Base-by-base conservation (phyloP, 2,888 invertebrate genomes). In the Chorisops tibialis region DNA sequence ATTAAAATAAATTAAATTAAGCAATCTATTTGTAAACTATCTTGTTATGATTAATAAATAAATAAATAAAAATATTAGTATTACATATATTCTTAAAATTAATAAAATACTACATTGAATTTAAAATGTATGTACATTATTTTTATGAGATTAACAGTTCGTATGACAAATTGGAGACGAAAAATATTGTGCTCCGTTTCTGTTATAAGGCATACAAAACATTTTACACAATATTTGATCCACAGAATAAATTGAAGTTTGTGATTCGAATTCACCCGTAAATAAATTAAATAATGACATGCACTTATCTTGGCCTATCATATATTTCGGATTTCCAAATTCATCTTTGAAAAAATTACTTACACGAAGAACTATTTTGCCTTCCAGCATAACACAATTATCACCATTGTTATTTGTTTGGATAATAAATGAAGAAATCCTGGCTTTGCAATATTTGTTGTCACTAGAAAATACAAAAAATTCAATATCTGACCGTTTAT, bases 321-420 rank as follows among this genome's bases (percentile, higher is more conserved):
- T 18, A 43, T n/a, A 43, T 11, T 43, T 43, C 9, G 43, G 5
- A 6, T 47, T 19, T 21, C n/a, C n/a, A n/a, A 21, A 21, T 21
- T 18, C 21, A 9, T 21, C 22, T 47, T 47, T 9, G 22, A 18
- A 47, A 47, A 24, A 24, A 24, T 9, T 12, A 47, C 22, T 6
- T 47, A 47, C 47, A n/a, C 12, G 47, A 19, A 47, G 4, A 1
- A 47, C n/a, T 4, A n/a, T 47, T 19, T 47, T 47, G 7, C 22
- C 22, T 47, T 47, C 19, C 43, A 47, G 19, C 21, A 47, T 22
- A 19, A 47, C 21, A 47, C 47, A 47, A 47, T 19, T 47, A 47
- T 47, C 47, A 18, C 47, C 18, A 1, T 47, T 16, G 9, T 21
- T 47, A 19, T 47, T 4, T 22, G 47, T 18, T 4, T n/a, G 21